Percentiles rank a stretch among this genome's conserved stretches.
Evolutionary conservation across 2,113 vertebrate genomes (phyloP).

Genomic region (Motacilla alba): DNA sequence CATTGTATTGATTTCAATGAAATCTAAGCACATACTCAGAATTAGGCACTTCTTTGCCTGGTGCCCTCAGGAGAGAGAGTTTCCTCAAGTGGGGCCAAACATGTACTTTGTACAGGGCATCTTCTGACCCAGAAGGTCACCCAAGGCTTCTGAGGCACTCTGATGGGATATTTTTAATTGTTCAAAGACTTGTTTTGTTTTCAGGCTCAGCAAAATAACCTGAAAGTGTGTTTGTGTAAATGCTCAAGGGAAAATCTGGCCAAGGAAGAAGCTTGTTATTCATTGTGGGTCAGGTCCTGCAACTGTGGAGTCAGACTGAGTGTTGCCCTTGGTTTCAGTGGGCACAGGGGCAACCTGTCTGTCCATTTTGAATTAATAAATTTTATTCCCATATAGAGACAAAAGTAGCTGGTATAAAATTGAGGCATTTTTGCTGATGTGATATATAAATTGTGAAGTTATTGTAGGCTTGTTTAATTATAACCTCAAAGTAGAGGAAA

Average conservation of each 20-base stretch:
- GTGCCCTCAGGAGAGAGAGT: slow-evolving; percentile 30
- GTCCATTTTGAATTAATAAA: neutral
- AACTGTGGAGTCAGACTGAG: neutral
- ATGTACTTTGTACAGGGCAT: slow-evolving; percentile 23
- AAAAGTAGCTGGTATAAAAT: neutral
- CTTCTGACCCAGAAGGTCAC: slow-evolving; percentile 36
- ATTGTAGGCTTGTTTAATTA: neutral
- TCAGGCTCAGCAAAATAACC: neutral
- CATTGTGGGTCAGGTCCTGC: neutral
- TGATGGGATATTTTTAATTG: slow-evolving; percentile 29
- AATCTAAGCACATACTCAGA: neutral
- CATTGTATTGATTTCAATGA: slow-evolving; percentile 47
- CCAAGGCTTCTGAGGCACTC: neutral
- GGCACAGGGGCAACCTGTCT: neutral
- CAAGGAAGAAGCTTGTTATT: neutral
- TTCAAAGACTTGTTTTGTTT: slow-evolving; percentile 24
- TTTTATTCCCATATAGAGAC: neutral
- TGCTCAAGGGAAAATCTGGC: neutral
- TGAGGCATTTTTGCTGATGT: neutral
- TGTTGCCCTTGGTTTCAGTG: neutral
- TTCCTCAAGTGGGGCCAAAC: slow-evolving; percentile 47
- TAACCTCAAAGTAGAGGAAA: neutral
- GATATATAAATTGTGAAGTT: neutral
- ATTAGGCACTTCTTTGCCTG: neutral
- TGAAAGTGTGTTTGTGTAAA: slow-evolving; percentile 24